Conservation (phyloP, 2,888 invertebrate species). For the Acanthosepion lycidas region DNA sequence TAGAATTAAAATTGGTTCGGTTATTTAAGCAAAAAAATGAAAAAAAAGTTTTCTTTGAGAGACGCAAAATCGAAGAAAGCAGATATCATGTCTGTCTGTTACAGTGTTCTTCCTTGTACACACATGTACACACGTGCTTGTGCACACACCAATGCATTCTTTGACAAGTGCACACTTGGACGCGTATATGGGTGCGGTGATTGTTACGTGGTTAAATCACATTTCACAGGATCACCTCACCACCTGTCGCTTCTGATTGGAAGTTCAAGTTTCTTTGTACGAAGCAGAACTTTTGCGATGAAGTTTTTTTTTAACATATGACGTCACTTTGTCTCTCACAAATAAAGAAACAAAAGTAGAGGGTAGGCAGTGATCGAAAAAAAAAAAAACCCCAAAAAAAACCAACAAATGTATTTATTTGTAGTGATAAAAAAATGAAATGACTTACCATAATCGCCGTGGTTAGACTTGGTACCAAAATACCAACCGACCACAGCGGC, state of each 20-base stretch:
- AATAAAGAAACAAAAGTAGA: too few relatives aligned
- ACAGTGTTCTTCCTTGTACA: neutral
- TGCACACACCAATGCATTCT: neutral
- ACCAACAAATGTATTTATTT: too few relatives aligned
- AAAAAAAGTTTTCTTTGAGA: too few relatives aligned
- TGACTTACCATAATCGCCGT: conserved; percentile 43
- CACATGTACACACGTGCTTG: neutral
- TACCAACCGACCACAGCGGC: conserved; percentile 47
- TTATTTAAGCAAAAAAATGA: too few relatives aligned
- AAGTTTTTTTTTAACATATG: too few relatives aligned
- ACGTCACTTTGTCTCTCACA: too few relatives aligned
- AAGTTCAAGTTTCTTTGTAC: too few relatives aligned
- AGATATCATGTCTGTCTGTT: neutral
- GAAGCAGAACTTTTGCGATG: too few relatives aligned
- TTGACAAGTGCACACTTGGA: neutral
- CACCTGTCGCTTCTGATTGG: too few relatives aligned
- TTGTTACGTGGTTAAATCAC: neutral
- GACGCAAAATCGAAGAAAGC: too few relatives aligned
- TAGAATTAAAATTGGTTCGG: too few relatives aligned
- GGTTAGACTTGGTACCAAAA: conserved; percentile 46
- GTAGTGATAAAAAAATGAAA: neutral
- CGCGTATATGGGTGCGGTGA: neutral
- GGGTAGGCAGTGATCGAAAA: neutral
- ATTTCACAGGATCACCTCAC: neutral
- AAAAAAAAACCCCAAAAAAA: neutral